These are phyloP conservation scores for Acanthornis magna DNA, from an alignment of 2,797 vertebrate genomes.

Conservation along the genomic window DNA sequence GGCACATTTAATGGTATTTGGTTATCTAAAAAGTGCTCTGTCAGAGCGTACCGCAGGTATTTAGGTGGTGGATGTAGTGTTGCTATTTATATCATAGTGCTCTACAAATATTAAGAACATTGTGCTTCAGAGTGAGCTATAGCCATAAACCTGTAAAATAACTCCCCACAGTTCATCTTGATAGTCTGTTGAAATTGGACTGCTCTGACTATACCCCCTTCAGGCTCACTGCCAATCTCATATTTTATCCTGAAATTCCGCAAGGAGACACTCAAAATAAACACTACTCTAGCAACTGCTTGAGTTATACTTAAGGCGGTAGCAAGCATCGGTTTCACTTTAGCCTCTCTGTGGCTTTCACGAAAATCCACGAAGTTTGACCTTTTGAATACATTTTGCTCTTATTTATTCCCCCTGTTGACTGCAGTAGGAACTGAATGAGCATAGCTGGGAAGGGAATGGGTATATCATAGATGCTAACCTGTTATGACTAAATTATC, in stretches of 20 bases:
- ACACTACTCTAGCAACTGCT: background rate
- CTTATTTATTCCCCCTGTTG: background rate
- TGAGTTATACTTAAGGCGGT: conserved; percentile 25
- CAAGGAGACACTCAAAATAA: conserved; percentile 51
- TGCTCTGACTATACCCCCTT: conserved; percentile 28
- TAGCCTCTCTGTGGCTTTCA: conserved; percentile 15
- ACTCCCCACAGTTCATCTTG: conserved; percentile 38
- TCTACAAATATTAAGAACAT: conserved; percentile 13
- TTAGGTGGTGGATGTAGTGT: conserved; percentile 3
- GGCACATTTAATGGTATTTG: background rate
- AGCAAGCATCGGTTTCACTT: background rate
- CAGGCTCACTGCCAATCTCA: conserved; percentile 30
- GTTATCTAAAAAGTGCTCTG: background rate
- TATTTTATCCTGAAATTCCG: conserved; percentile 48
- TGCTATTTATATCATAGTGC: conserved; percentile 27
- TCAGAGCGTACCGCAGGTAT: background rate
- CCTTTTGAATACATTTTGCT: conserved; percentile 26
- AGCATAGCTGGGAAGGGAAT: background rate
- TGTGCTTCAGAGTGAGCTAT: background rate
- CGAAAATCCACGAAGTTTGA: conserved; percentile 23
- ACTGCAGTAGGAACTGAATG: background rate
- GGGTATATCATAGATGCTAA: background rate
- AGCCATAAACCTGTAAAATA: conserved; percentile 41
- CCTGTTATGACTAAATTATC: conserved; percentile 20
- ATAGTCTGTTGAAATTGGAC: conserved; percentile 55